A percentile compares a stretch with the other conserved stretches of the same genome.
phyloP scores from a whole-genome alignment of 2,113 vertebrate species.

The Accipiter virgatus region DNA sequence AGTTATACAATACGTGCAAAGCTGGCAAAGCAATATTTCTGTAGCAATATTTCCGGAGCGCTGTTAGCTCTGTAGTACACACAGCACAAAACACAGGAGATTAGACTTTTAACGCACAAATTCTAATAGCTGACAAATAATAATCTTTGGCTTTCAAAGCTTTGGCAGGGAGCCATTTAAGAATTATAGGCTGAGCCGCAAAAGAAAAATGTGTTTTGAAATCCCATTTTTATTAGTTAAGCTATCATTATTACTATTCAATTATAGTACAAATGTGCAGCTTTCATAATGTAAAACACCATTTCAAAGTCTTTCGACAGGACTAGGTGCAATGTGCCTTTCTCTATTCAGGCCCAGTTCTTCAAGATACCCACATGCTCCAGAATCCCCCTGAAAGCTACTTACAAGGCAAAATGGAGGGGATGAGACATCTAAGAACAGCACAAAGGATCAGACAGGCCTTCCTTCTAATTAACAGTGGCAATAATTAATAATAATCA shows the following conservation, averaged over 20 bases:
- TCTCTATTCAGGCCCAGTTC: neutral
- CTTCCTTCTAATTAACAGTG: neutral
- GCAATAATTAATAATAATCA: neutral
- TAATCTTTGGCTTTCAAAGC: constrained; percentile 15
- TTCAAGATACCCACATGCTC: neutral
- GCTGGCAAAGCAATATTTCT: neutral
- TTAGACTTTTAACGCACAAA: constrained; percentile 2
- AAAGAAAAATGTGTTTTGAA: constrained; percentile 23
- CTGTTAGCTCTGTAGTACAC: neutral
- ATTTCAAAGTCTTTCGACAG: neutral
- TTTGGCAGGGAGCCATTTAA: constrained; percentile 26
- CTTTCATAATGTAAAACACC: neutral
- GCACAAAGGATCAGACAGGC: neutral
- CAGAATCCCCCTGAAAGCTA: neutral
- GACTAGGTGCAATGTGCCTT: neutral
- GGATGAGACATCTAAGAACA: neutral
- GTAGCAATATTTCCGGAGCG: neutral
- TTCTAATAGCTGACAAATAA: constrained; percentile 23
- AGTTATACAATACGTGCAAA: neutral
- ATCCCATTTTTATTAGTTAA: constrained; percentile 20
- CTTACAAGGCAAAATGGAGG: neutral
- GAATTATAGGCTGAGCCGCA: neutral
- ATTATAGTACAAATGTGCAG: neutral
- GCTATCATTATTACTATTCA: constrained; percentile 8
- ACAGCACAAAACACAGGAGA: constrained; percentile 1